phyloP scores from a whole-genome alignment of 2,797 vertebrate genomes.

The Sternarchorhynchus goeldii region DNA sequence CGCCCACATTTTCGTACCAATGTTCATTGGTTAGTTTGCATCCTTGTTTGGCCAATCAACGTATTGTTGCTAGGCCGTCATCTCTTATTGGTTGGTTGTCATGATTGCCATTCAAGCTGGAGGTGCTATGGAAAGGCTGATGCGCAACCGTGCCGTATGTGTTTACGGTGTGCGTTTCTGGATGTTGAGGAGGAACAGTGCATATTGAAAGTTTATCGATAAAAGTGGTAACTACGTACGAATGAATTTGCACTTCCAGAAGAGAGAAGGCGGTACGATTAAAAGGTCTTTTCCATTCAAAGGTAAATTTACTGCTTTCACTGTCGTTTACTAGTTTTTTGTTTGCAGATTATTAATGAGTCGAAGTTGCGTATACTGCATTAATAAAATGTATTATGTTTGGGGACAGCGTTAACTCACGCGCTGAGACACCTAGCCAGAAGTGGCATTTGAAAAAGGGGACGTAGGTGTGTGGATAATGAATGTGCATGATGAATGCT shows the following conservation, averaged over 20 bases:
- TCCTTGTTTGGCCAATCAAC: slow-evolving; percentile 51
- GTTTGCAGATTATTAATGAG: not conserved
- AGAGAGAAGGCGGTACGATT: slow-evolving; percentile 15
- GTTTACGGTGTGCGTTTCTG: slow-evolving; percentile 41
- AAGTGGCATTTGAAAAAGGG: not conserved
- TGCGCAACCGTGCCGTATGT: slow-evolving; percentile 43
- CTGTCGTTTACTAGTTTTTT: slow-evolving; percentile 9
- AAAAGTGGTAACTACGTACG: not conserved
- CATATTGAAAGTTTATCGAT: slow-evolving; percentile 18
- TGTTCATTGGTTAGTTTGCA: slow-evolving; percentile 52
- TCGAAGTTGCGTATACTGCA: slow-evolving; percentile 19
- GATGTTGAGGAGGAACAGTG: slow-evolving; percentile 11
- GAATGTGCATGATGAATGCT: not conserved
- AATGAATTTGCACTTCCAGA: slow-evolving; percentile 19
- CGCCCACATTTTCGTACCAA: slow-evolving; percentile 6
- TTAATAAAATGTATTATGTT: not conserved
- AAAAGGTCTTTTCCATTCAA: slow-evolving; percentile 49
- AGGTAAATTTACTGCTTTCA: slow-evolving; percentile 52
- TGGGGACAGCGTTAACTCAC: not conserved
- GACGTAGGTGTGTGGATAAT: not conserved
- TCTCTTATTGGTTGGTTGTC: slow-evolving; percentile 48
- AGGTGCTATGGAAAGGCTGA: slow-evolving; percentile 26
- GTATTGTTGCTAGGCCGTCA: slow-evolving; percentile 63
- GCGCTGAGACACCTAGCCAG: not conserved
- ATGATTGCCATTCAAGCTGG: slow-evolving; percentile 48